Base-by-base conservation (phyloP, 2,113 vertebrate genomes). In the Zosterops japonicus region DNA sequence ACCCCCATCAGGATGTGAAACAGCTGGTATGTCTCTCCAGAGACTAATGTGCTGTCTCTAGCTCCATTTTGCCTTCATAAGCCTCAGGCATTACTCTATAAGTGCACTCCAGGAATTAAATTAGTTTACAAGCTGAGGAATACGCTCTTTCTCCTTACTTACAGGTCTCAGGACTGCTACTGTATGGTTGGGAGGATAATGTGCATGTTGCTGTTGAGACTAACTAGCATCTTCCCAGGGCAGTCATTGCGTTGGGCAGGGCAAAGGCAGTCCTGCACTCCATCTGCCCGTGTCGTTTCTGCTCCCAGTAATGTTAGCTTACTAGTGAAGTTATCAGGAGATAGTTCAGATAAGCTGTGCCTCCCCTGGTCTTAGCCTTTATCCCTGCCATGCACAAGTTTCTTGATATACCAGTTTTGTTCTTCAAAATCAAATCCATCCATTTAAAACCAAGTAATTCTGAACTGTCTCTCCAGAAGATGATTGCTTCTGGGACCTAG, bases 121-220 rank as follows among this genome's bases (percentile, higher is more conserved):
- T 97, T 94, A 92, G 95, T 95, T 96, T 96, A 93, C 90, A 97
- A 91, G 83, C 81, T 80, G 89, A 94, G 83, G 89, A 94, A 79
- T 83, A 94, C 0, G 2, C 72, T 86, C 7, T 85, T 94, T 72
- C 65, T 96, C 60, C 94, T 94, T 90, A 80, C 70, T 93, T 96
- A 95, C 69, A 84, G 33, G 79, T 88, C 83, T 85, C 35, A 83
- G 92, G 90, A 82, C 90, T 93, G 93, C 93, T 91, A 19, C 88
- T 90, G 68, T 78, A 21, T 11, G 41, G 36, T 50, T 91, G 83
- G 75, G 60, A 89, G 21, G 52, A 50, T 72, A 60, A 88, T 9
- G 15, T 8, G 21, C 47, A n/a, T 41, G 0, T 49, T 69, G 71
- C 90, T 10, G 14, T 46, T 16, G 2, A 44, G 42, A 52, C 29